Conservation (phyloP, 2,113 vertebrate genomes). For the Petrocephalus zakoni region DNA sequence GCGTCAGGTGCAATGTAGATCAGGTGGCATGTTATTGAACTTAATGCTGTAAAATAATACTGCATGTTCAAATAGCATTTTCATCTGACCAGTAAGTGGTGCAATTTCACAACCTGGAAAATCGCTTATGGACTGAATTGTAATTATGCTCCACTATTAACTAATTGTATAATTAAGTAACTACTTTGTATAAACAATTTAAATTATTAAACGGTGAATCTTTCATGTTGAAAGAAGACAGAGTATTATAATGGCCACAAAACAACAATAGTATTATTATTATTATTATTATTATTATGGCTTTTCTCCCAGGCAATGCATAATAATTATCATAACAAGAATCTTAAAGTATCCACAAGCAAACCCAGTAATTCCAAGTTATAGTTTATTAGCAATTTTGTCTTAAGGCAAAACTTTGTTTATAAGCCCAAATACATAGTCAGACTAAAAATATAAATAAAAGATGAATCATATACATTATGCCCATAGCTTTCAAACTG, state of each 20-base stretch:
- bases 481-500: not conserved
- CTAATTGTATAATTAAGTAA: not conserved
- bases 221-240: not conserved
- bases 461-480: not conserved
- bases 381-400: constrained; percentile 1
- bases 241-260: not conserved
- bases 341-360: not conserved
- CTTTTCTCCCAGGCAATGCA: too few relatives aligned
- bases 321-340: not conserved
- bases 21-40: not conserved
- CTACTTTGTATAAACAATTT: not conserved
- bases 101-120: not conserved
- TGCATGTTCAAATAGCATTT: not conserved
- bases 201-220: not conserved
- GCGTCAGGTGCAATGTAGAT: too few relatives aligned
- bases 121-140: not conserved
- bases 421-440: not conserved
- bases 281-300: too few relatives aligned
- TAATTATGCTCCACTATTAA: not conserved
- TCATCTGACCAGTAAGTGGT: not conserved
- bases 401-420: not conserved
- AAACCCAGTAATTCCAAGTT: not conserved
- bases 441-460: not conserved
- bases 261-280: not conserved
- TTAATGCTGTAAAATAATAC: not conserved